phyloP scores from a whole-genome alignment of 2,797 vertebrate species.

The Pteronotus mesoamericanus region DNA sequence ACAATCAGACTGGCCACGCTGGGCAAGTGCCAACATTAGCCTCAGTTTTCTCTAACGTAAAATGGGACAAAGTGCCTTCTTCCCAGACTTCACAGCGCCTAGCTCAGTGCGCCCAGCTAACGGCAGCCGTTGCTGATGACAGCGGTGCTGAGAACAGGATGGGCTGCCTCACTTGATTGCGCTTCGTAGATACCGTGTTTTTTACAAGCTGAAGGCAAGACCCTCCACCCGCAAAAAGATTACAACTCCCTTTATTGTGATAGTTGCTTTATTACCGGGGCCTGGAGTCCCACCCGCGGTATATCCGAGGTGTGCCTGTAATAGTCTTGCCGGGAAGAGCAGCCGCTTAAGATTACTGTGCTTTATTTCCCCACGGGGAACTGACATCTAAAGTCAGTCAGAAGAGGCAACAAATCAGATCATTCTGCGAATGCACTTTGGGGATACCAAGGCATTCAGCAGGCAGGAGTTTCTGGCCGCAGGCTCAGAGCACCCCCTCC shows the following conservation, averaged over 20 bases:
- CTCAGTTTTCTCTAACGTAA: not conserved
- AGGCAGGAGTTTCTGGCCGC: not conserved
- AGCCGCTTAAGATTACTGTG: not conserved
- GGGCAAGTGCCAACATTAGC: not conserved
- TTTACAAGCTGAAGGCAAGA: not conserved
- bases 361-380: not conserved
- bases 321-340: not conserved
- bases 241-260: not conserved
- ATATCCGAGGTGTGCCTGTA: not conserved
- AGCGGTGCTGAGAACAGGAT: fast-evolving
- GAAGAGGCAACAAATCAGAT: not conserved
- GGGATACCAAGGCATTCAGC: not conserved
- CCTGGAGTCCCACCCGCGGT: not conserved
- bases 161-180: not conserved
- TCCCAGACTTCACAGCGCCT: not conserved
- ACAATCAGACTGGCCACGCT: fast-evolving
- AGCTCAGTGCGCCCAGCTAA: fast-evolving
- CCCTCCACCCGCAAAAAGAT: not conserved
- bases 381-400: not conserved
- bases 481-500: no score
- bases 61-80: not conserved
- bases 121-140: fast-evolving
- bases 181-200: not conserved
- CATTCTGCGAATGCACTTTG: not conserved
- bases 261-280: not conserved